A percentile compares a stretch with the other conserved stretches of the same genome.
Evolutionary conservation across 2,113 vertebrate species (phyloP).

Genomic region (Donacobius atricapilla): DNA sequence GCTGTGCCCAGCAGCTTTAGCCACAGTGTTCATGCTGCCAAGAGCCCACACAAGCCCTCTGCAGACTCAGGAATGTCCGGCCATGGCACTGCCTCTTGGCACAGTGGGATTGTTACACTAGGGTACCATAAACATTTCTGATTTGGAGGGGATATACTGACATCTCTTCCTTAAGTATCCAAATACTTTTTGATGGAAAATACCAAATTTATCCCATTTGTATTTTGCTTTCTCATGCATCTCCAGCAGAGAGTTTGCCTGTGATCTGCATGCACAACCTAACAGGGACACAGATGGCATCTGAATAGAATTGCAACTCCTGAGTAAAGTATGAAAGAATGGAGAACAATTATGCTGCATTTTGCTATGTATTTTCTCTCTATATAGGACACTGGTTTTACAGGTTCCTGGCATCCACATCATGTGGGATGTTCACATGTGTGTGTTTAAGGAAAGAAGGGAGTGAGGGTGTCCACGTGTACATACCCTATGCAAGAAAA

Average conservation of each 20-base stretch:
- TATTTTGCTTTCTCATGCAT: not conserved
- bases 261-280: not conserved
- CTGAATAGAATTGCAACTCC: not conserved
- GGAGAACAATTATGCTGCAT: not conserved
- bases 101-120: not conserved
- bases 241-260: not conserved
- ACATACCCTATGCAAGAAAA: not conserved
- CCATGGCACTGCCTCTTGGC: not conserved
- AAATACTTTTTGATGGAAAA: not conserved
- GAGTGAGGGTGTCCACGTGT: not conserved
- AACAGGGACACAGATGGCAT: not conserved
- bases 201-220: not conserved
- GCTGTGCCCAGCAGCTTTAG: not conserved
- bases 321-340: not conserved
- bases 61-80: not conserved
- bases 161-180: not conserved
- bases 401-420: not conserved
- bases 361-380: not conserved
- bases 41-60: not conserved
- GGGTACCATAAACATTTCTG: not conserved
- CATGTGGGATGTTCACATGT: not conserved
- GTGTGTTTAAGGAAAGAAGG: not conserved
- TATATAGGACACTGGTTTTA: not conserved
- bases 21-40: fast-evolving
- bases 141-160: not conserved